Evolutionary conservation across 2,113 vertebrate species (phyloP), one percentile per base, ranked within the genome.

Genomic region (Gymnogyps californianus): DNA sequence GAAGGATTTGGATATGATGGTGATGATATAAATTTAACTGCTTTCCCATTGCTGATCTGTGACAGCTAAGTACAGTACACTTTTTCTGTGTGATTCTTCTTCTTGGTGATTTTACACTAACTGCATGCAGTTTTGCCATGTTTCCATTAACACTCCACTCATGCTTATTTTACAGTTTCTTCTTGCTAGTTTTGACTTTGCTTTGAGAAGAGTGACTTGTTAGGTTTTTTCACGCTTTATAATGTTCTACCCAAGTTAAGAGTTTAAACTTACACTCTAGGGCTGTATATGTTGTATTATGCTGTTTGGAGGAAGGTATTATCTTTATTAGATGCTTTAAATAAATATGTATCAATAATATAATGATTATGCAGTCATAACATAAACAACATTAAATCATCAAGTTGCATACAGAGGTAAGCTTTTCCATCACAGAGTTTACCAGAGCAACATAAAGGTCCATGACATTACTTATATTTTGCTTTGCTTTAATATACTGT

Each of bases 61-160:
- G 95, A 81, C 92, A 95, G 93, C 95, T 97, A 97, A 97, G 74
- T 90, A 91, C 94, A 94, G 38, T 91, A 89, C 93, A 88, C 16
- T 46, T 97, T 93, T 95, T 96, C 69, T 87, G 87, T 96, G 61
- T 97, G 96, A 88, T 97, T 95, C 74, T 98, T 96, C 83, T 95
- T 95, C 65, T 94, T 96, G 80, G 93, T 98, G 97, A 59, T 97
- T 97, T 98, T 96, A 85, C 75, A 97, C 97, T 98, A 98, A 98
- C 90, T 97, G 98, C 98, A 98, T 98, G 98, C 77, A 59, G 75
- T 96, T 97, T 96, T 97, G 95, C 82, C 78, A 89, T 93, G 51
- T 98, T 97, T 98, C 96, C 95, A 96, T 97, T 97, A 97, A 98
- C 95, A 58, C 76, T 38, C 59, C 5, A 18, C 71, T 76, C 61